A percentile compares a stretch with the other conserved stretches of the same genome.
Conservation (phyloP, 1,140 invertebrate species). For the Akabosia matsudoensis region DNA sequence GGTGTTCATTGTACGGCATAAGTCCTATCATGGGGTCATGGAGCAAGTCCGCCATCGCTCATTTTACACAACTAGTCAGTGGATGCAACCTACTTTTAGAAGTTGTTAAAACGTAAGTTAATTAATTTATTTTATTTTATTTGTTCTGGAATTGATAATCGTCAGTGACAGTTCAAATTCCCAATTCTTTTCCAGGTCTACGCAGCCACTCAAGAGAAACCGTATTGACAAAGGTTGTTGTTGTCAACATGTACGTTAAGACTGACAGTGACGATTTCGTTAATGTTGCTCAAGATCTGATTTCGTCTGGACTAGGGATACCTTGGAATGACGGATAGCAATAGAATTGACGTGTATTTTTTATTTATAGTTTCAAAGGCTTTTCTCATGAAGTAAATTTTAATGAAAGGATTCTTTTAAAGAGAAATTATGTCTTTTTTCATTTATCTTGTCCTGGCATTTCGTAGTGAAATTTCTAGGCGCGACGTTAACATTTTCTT, state of each 20-base stretch:
- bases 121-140: not conserved
- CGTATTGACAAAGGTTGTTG: not conserved
- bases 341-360: not conserved
- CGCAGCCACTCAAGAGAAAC: too few relatives aligned
- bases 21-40: constrained; percentile 10
- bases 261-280: not conserved
- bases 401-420: too few relatives aligned
- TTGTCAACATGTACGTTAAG: not conserved
- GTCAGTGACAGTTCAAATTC: too few relatives aligned
- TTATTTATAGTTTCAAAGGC: too few relatives aligned
- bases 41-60: not conserved
- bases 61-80: not conserved
- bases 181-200: not conserved
- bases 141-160: not conserved
- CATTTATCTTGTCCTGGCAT: too few relatives aligned
- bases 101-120: not conserved
- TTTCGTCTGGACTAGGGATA: not conserved
- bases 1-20: not conserved
- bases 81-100: not conserved
- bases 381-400: too few relatives aligned
- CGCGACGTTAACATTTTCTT: too few relatives aligned
- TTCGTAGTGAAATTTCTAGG: too few relatives aligned
- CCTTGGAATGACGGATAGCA: not conserved
- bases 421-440: too few relatives aligned
- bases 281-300: not conserved